phyloP scores from a whole-genome alignment of 2,888 invertebrate genomes.

The Eristalis arbustorum region DNA sequence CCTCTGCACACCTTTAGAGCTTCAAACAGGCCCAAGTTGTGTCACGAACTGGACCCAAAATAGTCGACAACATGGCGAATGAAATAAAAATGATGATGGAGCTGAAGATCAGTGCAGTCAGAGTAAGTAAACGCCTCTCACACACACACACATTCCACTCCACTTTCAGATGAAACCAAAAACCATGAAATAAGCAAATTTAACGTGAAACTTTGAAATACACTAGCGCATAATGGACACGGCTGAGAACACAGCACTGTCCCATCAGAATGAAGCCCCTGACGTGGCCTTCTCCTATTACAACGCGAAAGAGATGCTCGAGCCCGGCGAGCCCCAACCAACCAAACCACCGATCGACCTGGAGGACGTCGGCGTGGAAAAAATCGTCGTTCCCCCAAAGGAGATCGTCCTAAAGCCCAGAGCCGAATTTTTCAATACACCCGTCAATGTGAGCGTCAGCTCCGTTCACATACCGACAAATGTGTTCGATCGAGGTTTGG shows the following conservation, averaged over 20 bases:
- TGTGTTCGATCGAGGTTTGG: slow-evolving; percentile 92
- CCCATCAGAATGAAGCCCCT: slow-evolving; percentile 82
- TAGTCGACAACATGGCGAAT: slow-evolving; percentile 91
- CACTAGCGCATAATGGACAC: slow-evolving; percentile 91
- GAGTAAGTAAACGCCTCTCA: slow-evolving; percentile 81
- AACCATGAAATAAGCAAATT: neutral
- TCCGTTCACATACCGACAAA: slow-evolving; percentile 98
- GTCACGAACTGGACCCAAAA: slow-evolving; percentile 87
- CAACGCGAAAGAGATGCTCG: slow-evolving; percentile 86
- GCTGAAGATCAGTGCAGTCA: slow-evolving; percentile 92
- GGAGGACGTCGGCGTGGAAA: slow-evolving; percentile 82
- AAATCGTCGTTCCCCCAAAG: slow-evolving; percentile 82
- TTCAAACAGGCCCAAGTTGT: slow-evolving; percentile 89
- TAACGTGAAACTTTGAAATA: neutral
- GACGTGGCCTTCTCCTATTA: slow-evolving; percentile 85
- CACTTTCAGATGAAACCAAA: neutral
- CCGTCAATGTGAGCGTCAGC: slow-evolving; percentile 89
- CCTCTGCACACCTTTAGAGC: slow-evolving; percentile 81
- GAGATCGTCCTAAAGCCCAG: slow-evolving; percentile 85
- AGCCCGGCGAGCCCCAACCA: slow-evolving; percentile 82
- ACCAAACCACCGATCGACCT: slow-evolving; percentile 81
- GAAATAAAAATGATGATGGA: slow-evolving; percentile 94
- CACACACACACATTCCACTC: neutral
- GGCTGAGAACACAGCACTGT: slow-evolving; percentile 90
- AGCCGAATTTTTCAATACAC: slow-evolving; percentile 89